phyloP scores from a whole-genome alignment of 1,140 invertebrate species.

The Nautilus pompilius region DNA sequence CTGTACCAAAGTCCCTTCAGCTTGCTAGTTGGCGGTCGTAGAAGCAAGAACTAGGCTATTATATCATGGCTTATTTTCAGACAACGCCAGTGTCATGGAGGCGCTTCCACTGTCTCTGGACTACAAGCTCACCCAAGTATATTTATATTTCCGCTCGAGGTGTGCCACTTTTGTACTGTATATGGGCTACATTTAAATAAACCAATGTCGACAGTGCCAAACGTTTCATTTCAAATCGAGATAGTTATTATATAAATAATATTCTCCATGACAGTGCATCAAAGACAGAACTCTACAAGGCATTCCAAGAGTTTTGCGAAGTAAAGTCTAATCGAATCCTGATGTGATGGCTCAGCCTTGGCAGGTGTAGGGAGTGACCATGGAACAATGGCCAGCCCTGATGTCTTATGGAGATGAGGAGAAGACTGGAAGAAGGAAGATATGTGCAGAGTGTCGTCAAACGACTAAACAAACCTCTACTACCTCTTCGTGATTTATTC shows the following conservation, averaged over 20 bases:
- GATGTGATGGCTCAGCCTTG: slow-evolving; percentile 20
- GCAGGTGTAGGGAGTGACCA: slow-evolving; percentile 9
- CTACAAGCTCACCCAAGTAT: not conserved
- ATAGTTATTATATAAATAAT: slow-evolving; percentile 5
- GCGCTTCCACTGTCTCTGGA: slow-evolving; percentile 15
- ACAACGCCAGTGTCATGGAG: slow-evolving; percentile 17
- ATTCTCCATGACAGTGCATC: slow-evolving; percentile 11
- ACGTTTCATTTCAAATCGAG: too few relatives aligned
- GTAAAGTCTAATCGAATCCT: too few relatives aligned
- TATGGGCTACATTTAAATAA: too few relatives aligned
- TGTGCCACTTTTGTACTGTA: slow-evolving; percentile 6
- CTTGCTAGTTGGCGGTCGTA: too few relatives aligned
- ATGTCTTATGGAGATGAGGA: slow-evolving; percentile 13
- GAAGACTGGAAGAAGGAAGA: slow-evolving; percentile 7
- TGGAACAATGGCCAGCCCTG: slow-evolving; percentile 19
- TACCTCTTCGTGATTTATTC: slow-evolving; percentile 7
- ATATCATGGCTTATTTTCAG: slow-evolving; percentile 4
- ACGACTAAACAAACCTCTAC: slow-evolving; percentile 10
- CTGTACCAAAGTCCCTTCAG: too few relatives aligned
- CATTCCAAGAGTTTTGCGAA: slow-evolving; percentile 14
- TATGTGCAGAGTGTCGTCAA: not conserved
- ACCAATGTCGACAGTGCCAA: too few relatives aligned
- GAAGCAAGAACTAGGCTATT: not conserved
- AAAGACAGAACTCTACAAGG: slow-evolving; percentile 12
- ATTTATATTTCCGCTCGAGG: too few relatives aligned